phyloP scores from a whole-genome alignment of 2,888 invertebrate species.

The Drosophila ezoana region DNA sequence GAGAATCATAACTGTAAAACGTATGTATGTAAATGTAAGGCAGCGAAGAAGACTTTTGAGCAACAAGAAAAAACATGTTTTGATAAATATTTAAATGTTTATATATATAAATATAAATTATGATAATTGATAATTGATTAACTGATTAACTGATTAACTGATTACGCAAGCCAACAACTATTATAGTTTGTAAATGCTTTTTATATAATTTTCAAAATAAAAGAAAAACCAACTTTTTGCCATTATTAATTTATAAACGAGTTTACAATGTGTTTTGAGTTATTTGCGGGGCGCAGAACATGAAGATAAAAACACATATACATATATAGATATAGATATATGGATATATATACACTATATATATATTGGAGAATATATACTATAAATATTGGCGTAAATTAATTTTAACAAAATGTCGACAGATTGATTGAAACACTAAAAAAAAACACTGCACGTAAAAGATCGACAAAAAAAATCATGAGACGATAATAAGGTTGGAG shows the following conservation, averaged over 20 bases:
- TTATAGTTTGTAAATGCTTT: constrained; percentile 81
- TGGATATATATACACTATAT: constrained; percentile 29
- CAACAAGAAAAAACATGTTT: constrained; percentile 82
- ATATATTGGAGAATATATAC: constrained; percentile 66
- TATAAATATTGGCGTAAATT: constrained; percentile 74
- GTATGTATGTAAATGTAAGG: constrained; percentile 74
- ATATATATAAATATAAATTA: constrained; percentile 63
- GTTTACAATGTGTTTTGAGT: constrained; percentile 60
- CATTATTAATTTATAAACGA: constrained; percentile 72
- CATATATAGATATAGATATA: constrained; percentile 20
- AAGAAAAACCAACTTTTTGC: constrained; percentile 73
- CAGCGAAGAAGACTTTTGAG: constrained; percentile 80
- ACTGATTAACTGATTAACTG: constrained; percentile 71
- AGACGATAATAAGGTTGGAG: constrained; percentile 22
- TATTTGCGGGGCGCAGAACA: constrained; percentile 58
- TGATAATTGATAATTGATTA: constrained; percentile 63
- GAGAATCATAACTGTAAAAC: constrained; percentile 70
- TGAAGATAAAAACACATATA: constrained; percentile 28
- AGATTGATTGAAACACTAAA: constrained; percentile 45
- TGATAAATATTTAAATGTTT: constrained; percentile 81
- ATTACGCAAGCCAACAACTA: constrained; percentile 79
- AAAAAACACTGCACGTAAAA: constrained; percentile 47
- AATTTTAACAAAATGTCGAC: constrained; percentile 48
- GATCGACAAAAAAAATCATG: constrained; percentile 41
- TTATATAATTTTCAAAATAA: constrained; percentile 77